A percentile compares a stretch with the other conserved stretches of the same genome.
phyloP scores from a whole-genome alignment of 2,113 vertebrate genomes.

The Podiceps cristatus region DNA sequence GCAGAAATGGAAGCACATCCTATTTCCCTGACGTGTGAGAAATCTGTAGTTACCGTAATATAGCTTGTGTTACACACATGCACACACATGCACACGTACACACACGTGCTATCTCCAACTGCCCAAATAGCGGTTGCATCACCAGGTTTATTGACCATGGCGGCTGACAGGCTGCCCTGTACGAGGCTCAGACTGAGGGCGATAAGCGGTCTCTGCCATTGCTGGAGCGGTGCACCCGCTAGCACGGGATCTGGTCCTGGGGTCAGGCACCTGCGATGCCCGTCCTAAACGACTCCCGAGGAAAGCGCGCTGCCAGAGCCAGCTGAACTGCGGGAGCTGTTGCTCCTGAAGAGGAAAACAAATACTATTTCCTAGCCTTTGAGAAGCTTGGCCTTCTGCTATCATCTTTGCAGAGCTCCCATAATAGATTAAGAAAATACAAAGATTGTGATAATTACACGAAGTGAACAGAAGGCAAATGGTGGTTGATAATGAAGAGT shows the following conservation, averaged over 20 bases:
- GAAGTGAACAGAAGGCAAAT: neutral
- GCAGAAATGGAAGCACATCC: neutral
- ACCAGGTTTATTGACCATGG: fast-evolving
- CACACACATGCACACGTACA: neutral
- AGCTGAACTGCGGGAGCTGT: neutral
- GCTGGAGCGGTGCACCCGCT: neutral
- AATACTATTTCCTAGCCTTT: neutral
- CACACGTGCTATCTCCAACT: neutral
- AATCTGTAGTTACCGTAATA: neutral
- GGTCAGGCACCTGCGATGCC: fast-evolving
- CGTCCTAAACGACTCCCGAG: neutral
- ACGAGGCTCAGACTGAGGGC: neutral
- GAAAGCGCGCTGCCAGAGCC: neutral
- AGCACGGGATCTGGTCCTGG: neutral
- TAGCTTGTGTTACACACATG: fast-evolving
- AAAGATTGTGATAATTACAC: neutral
- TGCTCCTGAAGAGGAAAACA: neutral
- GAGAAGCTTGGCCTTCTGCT: neutral
- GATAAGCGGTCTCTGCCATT: fast-evolving
- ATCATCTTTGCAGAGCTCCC: neutral
- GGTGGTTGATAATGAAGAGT: neutral
- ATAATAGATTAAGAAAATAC: neutral
- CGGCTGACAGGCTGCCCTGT: neutral
- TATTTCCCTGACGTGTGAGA: neutral
- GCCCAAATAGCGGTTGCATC: neutral